A percentile compares a stretch with the other conserved stretches of the same genome.
Conservation (phyloP, 2,888 invertebrate species). For the Eulithis testata region DNA sequence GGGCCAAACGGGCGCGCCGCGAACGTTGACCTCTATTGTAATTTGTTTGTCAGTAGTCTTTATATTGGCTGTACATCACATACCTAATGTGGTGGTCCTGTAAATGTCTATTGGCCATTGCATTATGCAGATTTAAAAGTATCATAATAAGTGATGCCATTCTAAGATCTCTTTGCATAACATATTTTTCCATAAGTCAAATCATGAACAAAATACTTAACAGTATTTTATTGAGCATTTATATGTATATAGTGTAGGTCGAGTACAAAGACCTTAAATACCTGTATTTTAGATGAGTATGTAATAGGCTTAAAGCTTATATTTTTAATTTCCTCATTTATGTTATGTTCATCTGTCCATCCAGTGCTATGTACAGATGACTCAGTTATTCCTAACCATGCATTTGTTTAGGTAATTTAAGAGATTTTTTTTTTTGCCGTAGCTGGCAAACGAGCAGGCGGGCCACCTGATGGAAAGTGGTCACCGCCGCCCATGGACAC, state of each 20-base stretch:
- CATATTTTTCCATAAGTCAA: slow-evolving; percentile 22
- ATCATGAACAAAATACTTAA: slow-evolving; percentile 15
- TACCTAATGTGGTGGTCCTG: neutral
- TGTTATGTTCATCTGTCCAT: neutral
- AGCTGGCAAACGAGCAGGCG: too few relatives aligned
- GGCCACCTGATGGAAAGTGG: too few relatives aligned
- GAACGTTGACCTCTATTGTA: slow-evolving; percentile 60
- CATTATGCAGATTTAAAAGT: neutral
- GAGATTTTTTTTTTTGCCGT: too few relatives aligned
- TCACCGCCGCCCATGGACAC: too few relatives aligned
- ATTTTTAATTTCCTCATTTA: slow-evolving; percentile 2
- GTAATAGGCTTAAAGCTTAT: slow-evolving; percentile 32
- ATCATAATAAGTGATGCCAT: neutral
- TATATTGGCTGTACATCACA: slow-evolving; percentile 1
- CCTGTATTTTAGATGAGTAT: slow-evolving; percentile 27
- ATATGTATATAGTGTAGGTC: slow-evolving; percentile 34
- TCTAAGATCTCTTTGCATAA: slow-evolving; percentile 20
- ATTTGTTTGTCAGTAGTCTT: slow-evolving; percentile 1
- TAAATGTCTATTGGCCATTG: neutral
- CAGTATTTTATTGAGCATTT: slow-evolving; percentile 40
- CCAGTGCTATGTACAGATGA: neutral
- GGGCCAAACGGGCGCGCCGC: slow-evolving; percentile 70
- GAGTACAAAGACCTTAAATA: slow-evolving; percentile 33
- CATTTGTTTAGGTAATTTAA: too few relatives aligned
- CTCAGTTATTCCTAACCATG: too few relatives aligned